Percentiles rank a stretch among this genome's conserved stretches.
phyloP scores from a whole-genome alignment of 2,797 vertebrate genomes.

The Poeciliopsis turneri region DNA sequence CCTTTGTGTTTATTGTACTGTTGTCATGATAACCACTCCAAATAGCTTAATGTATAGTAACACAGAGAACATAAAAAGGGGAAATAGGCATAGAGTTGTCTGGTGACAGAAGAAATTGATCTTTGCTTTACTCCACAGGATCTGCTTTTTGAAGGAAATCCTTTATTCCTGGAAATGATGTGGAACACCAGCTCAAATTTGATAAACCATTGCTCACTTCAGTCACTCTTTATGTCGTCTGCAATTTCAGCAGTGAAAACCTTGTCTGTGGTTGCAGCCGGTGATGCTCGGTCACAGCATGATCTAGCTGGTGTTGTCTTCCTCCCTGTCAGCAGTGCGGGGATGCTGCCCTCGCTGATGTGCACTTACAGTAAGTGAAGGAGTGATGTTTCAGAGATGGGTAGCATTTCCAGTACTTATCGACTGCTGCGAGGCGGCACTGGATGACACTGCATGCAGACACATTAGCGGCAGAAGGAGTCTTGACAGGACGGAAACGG shows the following conservation, averaged over 20 bases:
- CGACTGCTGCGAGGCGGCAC: slow-evolving; percentile 73
- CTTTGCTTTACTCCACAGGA: slow-evolving; percentile 7
- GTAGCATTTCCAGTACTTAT: slow-evolving; percentile 84
- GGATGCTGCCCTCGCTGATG: slow-evolving; percentile 71
- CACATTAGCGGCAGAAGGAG: slow-evolving; percentile 76
- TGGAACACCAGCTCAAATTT: slow-evolving; percentile 42
- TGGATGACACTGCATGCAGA: slow-evolving; percentile 73
- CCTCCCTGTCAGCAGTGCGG: slow-evolving; percentile 71
- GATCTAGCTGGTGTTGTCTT: slow-evolving; percentile 66
- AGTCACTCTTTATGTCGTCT: slow-evolving; percentile 45
- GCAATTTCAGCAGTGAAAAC: slow-evolving; percentile 43
- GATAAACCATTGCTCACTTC: slow-evolving; percentile 28
- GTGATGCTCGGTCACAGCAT: slow-evolving; percentile 52
- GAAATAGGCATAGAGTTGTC: slow-evolving; percentile 4
- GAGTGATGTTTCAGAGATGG: slow-evolving; percentile 85
- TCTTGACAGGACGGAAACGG: slow-evolving; percentile 57
- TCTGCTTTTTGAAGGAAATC: slow-evolving; percentile 22
- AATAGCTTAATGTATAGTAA: not conserved
- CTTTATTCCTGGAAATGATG: slow-evolving; percentile 29
- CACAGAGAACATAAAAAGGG: not conserved
- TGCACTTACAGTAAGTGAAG: slow-evolving; percentile 84
- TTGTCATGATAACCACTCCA: not conserved
- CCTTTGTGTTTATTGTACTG: not conserved
- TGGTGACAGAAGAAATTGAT: slow-evolving; percentile 9
- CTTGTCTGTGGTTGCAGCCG: slow-evolving; percentile 53